Conservation (phyloP, 2,888 invertebrate species). For the Eupithecia abbreviata region DNA sequence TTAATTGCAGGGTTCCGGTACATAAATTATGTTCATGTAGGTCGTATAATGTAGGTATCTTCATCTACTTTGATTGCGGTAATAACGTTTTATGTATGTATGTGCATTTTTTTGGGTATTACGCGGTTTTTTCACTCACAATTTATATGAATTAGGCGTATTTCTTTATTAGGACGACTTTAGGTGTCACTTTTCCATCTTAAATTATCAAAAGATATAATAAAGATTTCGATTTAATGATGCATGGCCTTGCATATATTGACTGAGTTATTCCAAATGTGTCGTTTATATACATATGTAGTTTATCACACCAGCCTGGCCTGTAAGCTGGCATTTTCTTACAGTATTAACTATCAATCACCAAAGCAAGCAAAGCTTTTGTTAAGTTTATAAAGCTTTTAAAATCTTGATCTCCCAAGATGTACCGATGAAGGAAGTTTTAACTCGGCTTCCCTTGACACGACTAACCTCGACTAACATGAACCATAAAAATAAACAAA, state of each 20-base stretch:
- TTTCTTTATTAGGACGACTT: background rate
- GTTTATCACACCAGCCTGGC: background rate
- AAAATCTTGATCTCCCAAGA: too few species aligned
- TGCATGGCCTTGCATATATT: background rate
- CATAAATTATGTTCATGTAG: constrained; percentile 47
- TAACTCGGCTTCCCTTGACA: too few species aligned
- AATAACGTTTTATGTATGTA: constrained; percentile 36
- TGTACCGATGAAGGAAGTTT: too few species aligned
- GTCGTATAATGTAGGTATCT: constrained; percentile 34
- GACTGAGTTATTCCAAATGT: background rate
- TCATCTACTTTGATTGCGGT: constrained; percentile 42
- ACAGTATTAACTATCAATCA: too few species aligned
- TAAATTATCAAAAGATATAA: background rate
- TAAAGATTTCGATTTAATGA: background rate
- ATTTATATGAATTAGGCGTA: background rate
- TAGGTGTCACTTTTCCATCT: background rate
- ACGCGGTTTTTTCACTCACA: background rate
- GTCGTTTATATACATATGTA: background rate
- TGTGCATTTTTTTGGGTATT: constrained; percentile 5
- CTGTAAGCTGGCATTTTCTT: too few species aligned
- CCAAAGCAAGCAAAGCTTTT: too few species aligned
- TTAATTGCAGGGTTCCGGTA: constrained; percentile 44
- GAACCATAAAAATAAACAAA: too few species aligned
- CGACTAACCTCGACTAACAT: too few species aligned
- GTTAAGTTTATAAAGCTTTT: too few species aligned